phyloP scores from a whole-genome alignment of 2,797 vertebrate species.

The Paguma larvata region DNA sequence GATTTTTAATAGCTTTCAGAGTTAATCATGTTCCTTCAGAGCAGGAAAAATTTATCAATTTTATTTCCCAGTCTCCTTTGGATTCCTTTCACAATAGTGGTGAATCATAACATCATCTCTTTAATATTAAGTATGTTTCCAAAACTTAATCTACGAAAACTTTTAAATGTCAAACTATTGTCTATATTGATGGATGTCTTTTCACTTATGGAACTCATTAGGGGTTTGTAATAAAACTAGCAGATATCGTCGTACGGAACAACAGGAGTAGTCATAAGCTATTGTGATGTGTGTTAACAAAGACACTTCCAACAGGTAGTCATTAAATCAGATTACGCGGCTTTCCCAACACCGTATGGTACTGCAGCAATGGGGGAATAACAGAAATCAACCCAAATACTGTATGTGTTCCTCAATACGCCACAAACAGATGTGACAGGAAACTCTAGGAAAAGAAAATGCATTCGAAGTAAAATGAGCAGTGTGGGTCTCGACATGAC shows the following conservation, averaged over 20 bases:
- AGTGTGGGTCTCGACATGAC: not conserved
- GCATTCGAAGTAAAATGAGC: not conserved
- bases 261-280: not conserved
- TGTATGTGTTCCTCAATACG: not conserved
- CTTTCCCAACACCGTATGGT: not conserved
- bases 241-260: not conserved
- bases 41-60: constrained; percentile 8
- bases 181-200: not conserved
- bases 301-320: not conserved
- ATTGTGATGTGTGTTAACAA: accelerated
- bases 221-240: not conserved
- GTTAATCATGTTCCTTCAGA: constrained; percentile 15
- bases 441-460: not conserved
- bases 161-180: constrained; percentile 38
- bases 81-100: constrained; percentile 52
- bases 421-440: not conserved
- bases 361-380: not conserved
- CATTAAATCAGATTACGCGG: not conserved
- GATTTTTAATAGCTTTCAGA: constrained; percentile 49
- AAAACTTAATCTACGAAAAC: constrained; percentile 61
- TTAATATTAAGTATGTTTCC: not conserved
- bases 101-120: constrained; percentile 23
- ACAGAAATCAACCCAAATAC: not conserved
- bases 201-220: not conserved
- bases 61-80: not conserved